These are phyloP conservation scores for Trichopria drosophilae DNA, from an alignment of 2,888 invertebrate species.

Conservation along the genomic window DNA sequence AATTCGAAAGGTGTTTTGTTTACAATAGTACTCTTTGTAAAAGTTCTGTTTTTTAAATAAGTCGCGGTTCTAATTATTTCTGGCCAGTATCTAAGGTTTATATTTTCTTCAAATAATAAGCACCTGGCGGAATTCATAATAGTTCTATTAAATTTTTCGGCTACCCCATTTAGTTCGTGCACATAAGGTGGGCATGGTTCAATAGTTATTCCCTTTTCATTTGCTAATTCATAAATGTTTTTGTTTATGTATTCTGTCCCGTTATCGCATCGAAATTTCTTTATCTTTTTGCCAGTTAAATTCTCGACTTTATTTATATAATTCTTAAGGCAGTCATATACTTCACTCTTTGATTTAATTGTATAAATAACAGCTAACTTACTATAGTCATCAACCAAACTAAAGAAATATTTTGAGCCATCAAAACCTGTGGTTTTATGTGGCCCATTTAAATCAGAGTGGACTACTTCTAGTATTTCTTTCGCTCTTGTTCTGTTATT, in stretches of 20 bases:
- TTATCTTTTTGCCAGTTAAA: slow-evolving; percentile 9
- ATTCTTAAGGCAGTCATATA: slow-evolving; percentile 24
- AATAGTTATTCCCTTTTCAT: slow-evolving; percentile 13
- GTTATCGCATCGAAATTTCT: slow-evolving; percentile 14
- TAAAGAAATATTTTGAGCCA: slow-evolving; percentile 33
- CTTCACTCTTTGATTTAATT: slow-evolving; percentile 32
- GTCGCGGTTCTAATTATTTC: slow-evolving; percentile 23
- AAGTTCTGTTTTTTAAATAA: slow-evolving; percentile 30
- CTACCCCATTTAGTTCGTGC: slow-evolving; percentile 23
- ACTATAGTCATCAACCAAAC: slow-evolving; percentile 35
- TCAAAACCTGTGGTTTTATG: slow-evolving; percentile 19
- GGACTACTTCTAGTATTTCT: slow-evolving; percentile 16
- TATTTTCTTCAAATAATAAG: slow-evolving; percentile 8
- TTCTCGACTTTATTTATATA: slow-evolving; percentile 22
- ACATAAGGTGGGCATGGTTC: slow-evolving; percentile 23
- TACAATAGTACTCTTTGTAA: slow-evolving; percentile 30
- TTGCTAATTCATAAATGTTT: slow-evolving; percentile 3
- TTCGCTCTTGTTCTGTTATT: too few relatives aligned
- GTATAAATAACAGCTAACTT: slow-evolving; percentile 27
- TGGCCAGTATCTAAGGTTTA: slow-evolving; percentile 13
- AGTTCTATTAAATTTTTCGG: slow-evolving; percentile 15
- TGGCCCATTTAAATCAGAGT: slow-evolving; percentile 23
- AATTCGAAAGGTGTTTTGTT: slow-evolving; percentile 34
- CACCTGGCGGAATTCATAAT: slow-evolving; percentile 15
- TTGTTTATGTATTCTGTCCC: slow-evolving; percentile 17